phyloP scores from a whole-genome alignment of 2,888 invertebrate species.

The Drosophila austrosaltans region DNA sequence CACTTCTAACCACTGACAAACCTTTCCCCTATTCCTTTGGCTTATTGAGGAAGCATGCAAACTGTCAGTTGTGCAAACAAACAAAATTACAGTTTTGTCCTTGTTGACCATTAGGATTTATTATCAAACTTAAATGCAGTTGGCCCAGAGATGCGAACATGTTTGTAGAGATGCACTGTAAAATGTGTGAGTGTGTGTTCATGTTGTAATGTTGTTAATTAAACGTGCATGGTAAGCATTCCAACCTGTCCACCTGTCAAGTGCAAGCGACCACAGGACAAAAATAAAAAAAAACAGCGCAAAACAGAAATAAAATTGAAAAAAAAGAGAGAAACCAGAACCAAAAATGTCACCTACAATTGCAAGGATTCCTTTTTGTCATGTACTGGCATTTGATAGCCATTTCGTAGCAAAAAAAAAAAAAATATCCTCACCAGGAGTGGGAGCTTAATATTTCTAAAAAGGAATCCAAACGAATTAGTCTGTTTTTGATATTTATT shows the following conservation, averaged over 20 bases:
- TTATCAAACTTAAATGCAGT: constrained; percentile 51
- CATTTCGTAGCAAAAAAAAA: too few species aligned
- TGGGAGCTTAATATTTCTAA: too few species aligned
- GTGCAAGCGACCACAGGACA: constrained; percentile 21
- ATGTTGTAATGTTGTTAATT: constrained; percentile 68
- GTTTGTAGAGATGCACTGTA: neutral
- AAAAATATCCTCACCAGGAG: too few species aligned
- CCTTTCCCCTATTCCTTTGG: neutral
- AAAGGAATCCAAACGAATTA: too few species aligned
- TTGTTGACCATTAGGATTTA: constrained; percentile 48
- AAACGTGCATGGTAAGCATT: constrained; percentile 42
- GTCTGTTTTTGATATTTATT: too few species aligned
- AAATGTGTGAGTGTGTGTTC: constrained; percentile 44
- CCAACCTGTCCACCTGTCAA: constrained; percentile 20
- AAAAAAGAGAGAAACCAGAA: constrained; percentile 22
- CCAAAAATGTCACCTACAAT: constrained; percentile 46
- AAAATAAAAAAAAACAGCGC: neutral
- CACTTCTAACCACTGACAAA: neutral
- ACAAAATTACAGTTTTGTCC: constrained; percentile 50
- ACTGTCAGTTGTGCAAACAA: constrained; percentile 39
- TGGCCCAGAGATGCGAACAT: neutral
- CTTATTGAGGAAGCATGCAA: constrained; percentile 1
- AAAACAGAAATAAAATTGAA: neutral
- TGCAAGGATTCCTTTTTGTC: constrained; percentile 35
- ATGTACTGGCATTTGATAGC: constrained; percentile 16